Conservation (phyloP, 2,113 vertebrate species). For the Sceloporus undulatus region DNA sequence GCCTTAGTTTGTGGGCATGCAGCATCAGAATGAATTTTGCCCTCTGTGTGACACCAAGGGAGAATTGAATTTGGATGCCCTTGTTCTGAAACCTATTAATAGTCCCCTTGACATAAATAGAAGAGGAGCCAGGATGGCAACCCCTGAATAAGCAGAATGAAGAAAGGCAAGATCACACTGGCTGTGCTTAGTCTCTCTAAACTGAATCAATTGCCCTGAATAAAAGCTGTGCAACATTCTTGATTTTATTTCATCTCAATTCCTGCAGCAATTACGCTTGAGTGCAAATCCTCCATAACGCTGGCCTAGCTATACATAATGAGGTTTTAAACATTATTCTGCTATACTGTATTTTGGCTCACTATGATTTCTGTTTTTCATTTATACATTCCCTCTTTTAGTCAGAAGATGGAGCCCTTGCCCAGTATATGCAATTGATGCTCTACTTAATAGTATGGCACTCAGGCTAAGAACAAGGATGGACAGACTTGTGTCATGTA, state of each 20-base stretch:
- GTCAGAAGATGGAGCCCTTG: conserved; percentile 52
- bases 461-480: background rate
- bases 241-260: background rate
- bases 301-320: too few relatives aligned
- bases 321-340: background rate
- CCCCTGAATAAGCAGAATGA: background rate
- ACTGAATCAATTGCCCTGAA: background rate
- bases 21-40: background rate
- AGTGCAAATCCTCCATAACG: too few relatives aligned
- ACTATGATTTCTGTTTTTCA: background rate
- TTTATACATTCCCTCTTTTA: background rate
- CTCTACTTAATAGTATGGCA: too few relatives aligned
- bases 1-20: background rate
- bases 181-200: background rate
- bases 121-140: background rate
- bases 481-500: background rate
- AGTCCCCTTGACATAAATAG: background rate
- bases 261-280: too few relatives aligned
- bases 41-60: background rate
- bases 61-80: background rate
- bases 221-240: background rate
- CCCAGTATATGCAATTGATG: background rate
- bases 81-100: conserved; percentile 11
- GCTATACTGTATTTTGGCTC: background rate
- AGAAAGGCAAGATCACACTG: background rate